phyloP scores from a whole-genome alignment of 92 coral and sea anemone genomes.

The Zoanthus gigantus region DNA sequence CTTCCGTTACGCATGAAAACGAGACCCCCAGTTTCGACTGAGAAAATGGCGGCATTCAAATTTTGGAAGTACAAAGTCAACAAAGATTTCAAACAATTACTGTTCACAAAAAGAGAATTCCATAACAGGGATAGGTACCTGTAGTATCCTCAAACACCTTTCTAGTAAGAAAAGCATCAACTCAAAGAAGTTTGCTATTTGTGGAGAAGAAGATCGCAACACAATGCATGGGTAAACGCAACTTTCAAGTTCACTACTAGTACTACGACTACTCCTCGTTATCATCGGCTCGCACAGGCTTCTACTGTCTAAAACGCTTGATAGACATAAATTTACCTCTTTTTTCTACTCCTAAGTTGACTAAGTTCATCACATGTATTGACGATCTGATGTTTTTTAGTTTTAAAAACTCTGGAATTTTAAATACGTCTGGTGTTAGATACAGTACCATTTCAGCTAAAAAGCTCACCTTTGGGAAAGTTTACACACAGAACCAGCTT shows the following conservation, averaged over 20 bases:
- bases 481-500: neutral
- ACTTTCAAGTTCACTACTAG: neutral
- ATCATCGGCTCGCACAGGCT: neutral
- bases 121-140: neutral
- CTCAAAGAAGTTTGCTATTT: neutral
- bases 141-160: neutral
- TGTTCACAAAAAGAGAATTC: neutral
- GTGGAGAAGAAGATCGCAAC: neutral
- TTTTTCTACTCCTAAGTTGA: neutral
- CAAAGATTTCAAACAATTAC: constrained; percentile 15
- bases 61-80: neutral
- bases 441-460: neutral
- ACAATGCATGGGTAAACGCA: neutral
- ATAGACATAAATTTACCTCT: neutral
- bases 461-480: neutral
- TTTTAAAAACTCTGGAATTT: neutral
- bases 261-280: neutral
- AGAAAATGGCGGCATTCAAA: constrained; percentile 47
- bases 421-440: neutral
- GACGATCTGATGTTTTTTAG: neutral
- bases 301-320: neutral
- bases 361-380: neutral
- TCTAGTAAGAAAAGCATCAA: neutral
- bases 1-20: constrained; percentile 41
- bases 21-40: constrained; percentile 8